Percentiles rank a stretch among this genome's conserved stretches.
Evolutionary conservation across 64 coral and sea anemone genomes (phyloP).

Genomic region (Stichodactyla mertensii): DNA sequence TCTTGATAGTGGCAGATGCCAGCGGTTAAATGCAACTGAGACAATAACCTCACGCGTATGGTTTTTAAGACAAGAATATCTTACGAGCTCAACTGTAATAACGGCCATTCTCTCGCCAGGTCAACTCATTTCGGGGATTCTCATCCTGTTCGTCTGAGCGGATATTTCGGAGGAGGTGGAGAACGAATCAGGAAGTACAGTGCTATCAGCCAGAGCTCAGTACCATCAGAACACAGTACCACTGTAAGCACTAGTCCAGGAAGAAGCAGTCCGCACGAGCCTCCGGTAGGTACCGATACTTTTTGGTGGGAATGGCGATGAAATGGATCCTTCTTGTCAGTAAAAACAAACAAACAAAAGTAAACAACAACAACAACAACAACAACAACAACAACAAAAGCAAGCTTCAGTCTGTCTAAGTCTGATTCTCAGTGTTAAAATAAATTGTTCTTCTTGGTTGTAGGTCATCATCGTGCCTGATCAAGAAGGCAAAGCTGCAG

Average conservation of each 20-base stretch:
- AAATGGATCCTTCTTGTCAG: too few relatives aligned
- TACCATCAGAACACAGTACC: constrained; percentile 48
- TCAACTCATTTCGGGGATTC: constrained; percentile 20
- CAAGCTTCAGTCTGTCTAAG: too few relatives aligned
- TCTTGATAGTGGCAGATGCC: too few relatives aligned
- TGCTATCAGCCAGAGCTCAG: constrained; percentile 68
- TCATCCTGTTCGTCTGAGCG: constrained; percentile 62
- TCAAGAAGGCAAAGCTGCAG: constrained; percentile 13
- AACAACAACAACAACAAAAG: too few relatives aligned
- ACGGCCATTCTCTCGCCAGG: background rate
- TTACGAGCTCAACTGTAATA: too few relatives aligned
- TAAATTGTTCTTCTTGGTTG: background rate
- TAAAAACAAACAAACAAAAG: too few relatives aligned
- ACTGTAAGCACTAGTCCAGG: constrained; percentile 57
- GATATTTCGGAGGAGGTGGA: constrained; percentile 57
- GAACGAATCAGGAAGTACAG: constrained; percentile 58
- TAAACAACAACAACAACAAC: too few relatives aligned
- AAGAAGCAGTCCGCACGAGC: constrained; percentile 65
- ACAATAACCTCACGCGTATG: too few relatives aligned
- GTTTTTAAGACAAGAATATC: too few relatives aligned
- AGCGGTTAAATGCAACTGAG: too few relatives aligned
- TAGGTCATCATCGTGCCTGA: constrained; percentile 25
- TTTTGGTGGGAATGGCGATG: too few relatives aligned
- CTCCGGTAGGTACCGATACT: constrained; percentile 49
- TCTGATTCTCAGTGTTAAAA: background rate